Percentiles rank a stretch among this genome's conserved stretches.
These are phyloP conservation scores for Acholoe squamosa DNA, from an alignment of 2,888 invertebrate genomes.

Conservation along the genomic window DNA sequence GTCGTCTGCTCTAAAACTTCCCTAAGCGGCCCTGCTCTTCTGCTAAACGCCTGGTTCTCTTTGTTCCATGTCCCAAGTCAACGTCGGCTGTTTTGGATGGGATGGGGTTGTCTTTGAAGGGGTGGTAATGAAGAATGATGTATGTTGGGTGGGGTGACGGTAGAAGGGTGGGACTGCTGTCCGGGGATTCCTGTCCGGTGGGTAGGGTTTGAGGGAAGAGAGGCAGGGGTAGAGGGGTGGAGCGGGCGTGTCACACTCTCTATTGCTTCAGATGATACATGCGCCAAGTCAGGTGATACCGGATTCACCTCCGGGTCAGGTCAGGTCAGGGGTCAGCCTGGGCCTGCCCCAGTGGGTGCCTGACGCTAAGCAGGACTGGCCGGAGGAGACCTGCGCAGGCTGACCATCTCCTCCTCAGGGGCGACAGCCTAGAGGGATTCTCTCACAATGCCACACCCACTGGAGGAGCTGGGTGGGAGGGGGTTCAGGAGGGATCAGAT, in stretches of 20 bases:
- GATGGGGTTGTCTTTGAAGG: constrained; percentile 39
- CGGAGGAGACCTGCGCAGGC: constrained; percentile 20
- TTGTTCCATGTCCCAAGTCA: constrained; percentile 5
- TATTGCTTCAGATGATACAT: constrained; percentile 61
- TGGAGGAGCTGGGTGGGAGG: not conserved
- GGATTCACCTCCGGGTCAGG: constrained; percentile 60
- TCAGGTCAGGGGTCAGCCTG: constrained; percentile 56
- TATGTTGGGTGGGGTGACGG: constrained; percentile 50
- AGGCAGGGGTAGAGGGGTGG: constrained; percentile 68
- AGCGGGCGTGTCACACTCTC: constrained; percentile 63
- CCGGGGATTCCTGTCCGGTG: constrained; percentile 61
- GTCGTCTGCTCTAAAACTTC: not conserved
- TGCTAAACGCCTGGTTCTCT: constrained; percentile 25
- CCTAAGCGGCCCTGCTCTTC: not conserved
- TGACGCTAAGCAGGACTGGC: constrained; percentile 60
- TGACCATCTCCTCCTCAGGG: constrained; percentile 31
- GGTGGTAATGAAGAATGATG: constrained; percentile 48
- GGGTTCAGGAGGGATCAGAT: not conserved
- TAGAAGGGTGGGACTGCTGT: constrained; percentile 56
- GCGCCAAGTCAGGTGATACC: constrained; percentile 59
- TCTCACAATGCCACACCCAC: constrained; percentile 34
- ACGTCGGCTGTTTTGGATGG: not conserved
- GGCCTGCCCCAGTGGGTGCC: constrained; percentile 39
- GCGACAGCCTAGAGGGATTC: not conserved
- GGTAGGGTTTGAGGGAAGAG: constrained; percentile 42